phyloP scores from a whole-genome alignment of 2,113 vertebrate genomes.

The Harpagus bidentatus region DNA sequence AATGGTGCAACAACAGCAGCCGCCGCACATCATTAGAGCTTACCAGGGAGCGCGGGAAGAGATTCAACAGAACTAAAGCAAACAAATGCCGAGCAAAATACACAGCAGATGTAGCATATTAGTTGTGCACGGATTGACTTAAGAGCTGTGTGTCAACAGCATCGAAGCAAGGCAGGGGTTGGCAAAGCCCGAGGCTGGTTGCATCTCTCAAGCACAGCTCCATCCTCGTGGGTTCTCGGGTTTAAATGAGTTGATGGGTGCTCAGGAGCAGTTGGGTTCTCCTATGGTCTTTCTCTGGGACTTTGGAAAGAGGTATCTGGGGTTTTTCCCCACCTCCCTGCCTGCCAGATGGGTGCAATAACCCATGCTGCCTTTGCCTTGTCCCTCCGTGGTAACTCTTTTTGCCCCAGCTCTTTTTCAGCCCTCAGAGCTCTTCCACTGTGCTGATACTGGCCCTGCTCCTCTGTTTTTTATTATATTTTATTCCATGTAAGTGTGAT shows the following conservation, averaged over 20 bases:
- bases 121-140: background rate
- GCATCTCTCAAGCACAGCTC: background rate
- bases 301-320: background rate
- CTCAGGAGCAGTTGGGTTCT: background rate
- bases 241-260: background rate
- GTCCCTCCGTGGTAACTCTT: background rate
- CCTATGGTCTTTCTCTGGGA: background rate
- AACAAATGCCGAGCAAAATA: background rate
- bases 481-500: fast-evolving
- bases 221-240: fast-evolving
- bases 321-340: background rate
- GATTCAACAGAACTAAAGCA: background rate
- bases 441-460: background rate
- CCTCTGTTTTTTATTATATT: background rate
- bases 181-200: background rate
- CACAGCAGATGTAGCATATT: background rate
- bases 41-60: background rate
- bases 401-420: background rate
- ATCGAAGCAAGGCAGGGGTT: background rate
- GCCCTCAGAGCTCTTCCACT: background rate
- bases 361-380: background rate
- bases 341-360: background rate
- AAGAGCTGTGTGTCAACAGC: background rate
- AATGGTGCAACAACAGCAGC: background rate
- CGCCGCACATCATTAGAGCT: background rate